phyloP scores from a whole-genome alignment of 2,888 invertebrate genomes.

The Agriopis marginaria region DNA sequence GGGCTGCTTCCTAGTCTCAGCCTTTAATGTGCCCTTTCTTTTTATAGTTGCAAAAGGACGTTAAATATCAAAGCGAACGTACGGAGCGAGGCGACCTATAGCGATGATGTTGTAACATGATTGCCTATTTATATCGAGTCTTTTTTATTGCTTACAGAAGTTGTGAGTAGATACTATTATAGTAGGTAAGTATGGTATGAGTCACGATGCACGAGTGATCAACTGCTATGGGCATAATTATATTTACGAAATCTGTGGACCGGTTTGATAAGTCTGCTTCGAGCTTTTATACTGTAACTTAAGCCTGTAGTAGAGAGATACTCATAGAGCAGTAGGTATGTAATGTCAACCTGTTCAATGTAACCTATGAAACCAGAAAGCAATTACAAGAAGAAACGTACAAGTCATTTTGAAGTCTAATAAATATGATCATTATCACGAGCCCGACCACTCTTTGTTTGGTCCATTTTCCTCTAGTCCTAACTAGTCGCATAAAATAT shows the following conservation, averaged over 20 bases:
- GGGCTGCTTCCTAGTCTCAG: constrained; percentile 52
- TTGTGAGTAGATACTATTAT: not conserved
- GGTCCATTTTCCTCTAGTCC: too few species aligned
- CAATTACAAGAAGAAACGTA: too few species aligned
- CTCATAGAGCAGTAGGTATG: too few species aligned
- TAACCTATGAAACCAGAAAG: not conserved
- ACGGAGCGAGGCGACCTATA: constrained; percentile 12
- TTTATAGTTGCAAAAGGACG: constrained; percentile 12
- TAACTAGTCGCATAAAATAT: not conserved
- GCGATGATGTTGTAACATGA: constrained; percentile 29
- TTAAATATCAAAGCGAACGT: constrained; percentile 18
- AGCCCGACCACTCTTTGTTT: too few species aligned
- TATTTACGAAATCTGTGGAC: constrained; percentile 9
- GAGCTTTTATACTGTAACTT: not conserved
- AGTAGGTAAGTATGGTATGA: constrained; percentile 10
- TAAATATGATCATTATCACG: too few species aligned
- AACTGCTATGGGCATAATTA: constrained; percentile 30
- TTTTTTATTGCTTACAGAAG: constrained; percentile 21
- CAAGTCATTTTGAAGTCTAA: too few species aligned
- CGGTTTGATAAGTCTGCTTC: constrained; percentile 7
- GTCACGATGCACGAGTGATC: constrained; percentile 22
- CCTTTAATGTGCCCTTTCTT: constrained; percentile 26
- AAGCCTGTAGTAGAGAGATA: too few species aligned
- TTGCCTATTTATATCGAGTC: constrained; percentile 24
- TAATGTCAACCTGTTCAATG: not conserved